phyloP scores from a whole-genome alignment of 2,888 invertebrate species.

The Sinodicranocentrus sp. region DNA sequence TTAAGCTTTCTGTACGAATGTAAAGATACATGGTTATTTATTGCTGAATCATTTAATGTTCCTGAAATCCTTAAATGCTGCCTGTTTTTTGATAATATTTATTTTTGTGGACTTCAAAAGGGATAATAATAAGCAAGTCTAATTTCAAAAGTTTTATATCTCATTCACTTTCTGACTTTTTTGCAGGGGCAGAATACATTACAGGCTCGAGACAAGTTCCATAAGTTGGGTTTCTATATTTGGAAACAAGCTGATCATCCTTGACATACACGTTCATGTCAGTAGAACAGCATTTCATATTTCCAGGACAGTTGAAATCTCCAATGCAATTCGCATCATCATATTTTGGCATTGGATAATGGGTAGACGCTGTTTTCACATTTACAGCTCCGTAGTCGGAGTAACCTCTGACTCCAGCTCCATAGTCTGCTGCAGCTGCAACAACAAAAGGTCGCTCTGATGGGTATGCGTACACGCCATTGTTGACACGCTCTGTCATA shows the following conservation, averaged over 20 bases:
- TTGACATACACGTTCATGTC: conserved; percentile 70
- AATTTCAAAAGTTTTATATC: no score
- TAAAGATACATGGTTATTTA: no score
- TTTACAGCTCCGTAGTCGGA: not conserved
- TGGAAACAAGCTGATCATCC: conserved; percentile 54
- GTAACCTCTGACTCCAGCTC: not conserved
- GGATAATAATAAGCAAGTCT: no score
- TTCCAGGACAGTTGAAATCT: conserved; percentile 71
- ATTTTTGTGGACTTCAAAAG: no score
- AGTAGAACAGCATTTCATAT: conserved; percentile 71
- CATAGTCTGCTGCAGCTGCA: not conserved
- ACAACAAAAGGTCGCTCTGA: not conserved
- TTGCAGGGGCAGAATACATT: not conserved
- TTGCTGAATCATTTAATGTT: no score
- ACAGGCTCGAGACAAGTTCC: conserved; percentile 71
- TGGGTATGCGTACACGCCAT: no score
- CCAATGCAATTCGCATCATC: conserved; percentile 58
- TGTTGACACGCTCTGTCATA: not conserved
- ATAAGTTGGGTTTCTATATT: conserved; percentile 67
- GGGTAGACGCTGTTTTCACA: no score
- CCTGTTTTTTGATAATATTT: no score
- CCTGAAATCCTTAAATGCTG: no score
- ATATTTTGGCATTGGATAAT: no score
- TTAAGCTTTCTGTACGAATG: no score
- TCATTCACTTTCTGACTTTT: no score